phyloP scores from a whole-genome alignment of 1,140 invertebrate species.

The Ceratina australensis region DNA sequence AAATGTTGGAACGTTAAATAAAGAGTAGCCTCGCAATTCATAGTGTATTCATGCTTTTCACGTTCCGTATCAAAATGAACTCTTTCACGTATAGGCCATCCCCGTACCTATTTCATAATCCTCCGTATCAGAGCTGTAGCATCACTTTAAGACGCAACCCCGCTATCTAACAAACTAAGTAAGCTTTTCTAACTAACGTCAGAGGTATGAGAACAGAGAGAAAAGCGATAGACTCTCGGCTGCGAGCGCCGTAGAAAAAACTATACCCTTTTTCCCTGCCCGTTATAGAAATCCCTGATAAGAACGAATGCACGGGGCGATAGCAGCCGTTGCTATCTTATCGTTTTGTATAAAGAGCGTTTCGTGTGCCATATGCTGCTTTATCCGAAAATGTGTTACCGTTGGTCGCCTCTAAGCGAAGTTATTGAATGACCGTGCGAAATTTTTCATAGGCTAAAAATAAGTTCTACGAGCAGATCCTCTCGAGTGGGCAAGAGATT shows the following conservation, averaged over 20 bases:
- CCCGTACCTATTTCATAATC: too few species aligned
- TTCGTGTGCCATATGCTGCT: slow-evolving; percentile 65
- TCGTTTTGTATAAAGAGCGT: slow-evolving; percentile 56
- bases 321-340: slow-evolving; percentile 62
- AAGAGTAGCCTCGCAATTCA: too few species aligned
- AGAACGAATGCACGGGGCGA: slow-evolving; percentile 58
- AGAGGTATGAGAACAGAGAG: neutral
- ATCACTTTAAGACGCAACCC: too few species aligned
- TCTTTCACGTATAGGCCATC: too few species aligned
- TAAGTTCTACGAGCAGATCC: too few species aligned
- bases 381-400: slow-evolving; percentile 60
- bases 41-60: too few species aligned
- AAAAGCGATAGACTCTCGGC: slow-evolving; percentile 35
- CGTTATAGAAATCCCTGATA: slow-evolving; percentile 57
- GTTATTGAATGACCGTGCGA: slow-evolving; percentile 54
- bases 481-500: too few species aligned
- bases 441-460: slow-evolving; percentile 25
- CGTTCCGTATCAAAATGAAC: too few species aligned
- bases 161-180: too few species aligned
- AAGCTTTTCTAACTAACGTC: too few species aligned
- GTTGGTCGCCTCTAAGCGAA: slow-evolving; percentile 41
- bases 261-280: slow-evolving; percentile 12
- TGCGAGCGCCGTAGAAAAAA: slow-evolving; percentile 29
- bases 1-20: too few species aligned
- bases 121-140: too few species aligned